Evolutionary conservation across 2,113 vertebrate genomes (phyloP), one percentile per base, ranked within the genome.

Genomic region (Rhinoptilus africanus): DNA sequence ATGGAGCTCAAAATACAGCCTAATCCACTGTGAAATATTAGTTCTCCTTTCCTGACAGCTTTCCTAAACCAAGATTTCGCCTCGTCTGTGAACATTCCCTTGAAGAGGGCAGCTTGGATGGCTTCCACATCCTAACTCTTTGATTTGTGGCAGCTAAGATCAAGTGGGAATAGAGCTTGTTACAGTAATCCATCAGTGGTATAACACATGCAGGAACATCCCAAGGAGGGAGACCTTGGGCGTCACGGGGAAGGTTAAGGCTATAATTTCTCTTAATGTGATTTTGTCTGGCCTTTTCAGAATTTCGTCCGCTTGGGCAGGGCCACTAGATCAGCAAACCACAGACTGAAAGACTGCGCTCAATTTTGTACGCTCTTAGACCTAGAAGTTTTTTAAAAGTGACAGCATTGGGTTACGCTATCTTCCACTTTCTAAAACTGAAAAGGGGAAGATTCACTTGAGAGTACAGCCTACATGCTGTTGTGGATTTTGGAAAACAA

Each of bases 231-330:
- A 95, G 92, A 94, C 93, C 88, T 92, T 96, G 95, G 96, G 92
- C 30, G 20, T 93, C 86, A 87, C 0, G 3, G 39, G 72, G 88
- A 96, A 95, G 90, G 87, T 94, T 92, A 96, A 96, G 60, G 92
- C 94, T 96, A 18, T 95, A 96, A 97, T 93, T 97, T 96, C 89
- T 88, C 78, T 73, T 96, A 97, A 96, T 96, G 88, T 94, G 89
- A 97, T 95, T 96, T 96, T 86, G 85, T 94, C 94, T 93, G 94
- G 89, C 78, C 90, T 91, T 94, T 95, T 92, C 21, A 78, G 83
- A 93, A 76, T 75, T 94, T 76, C 0, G 0, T 97, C 95, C 14
- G 0, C 89, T 92, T 95, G 80, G 95, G 86, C 86, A 73, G 80
- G 91, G 92, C 83, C 91, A 87, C 76, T 92, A 73, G 56, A 94